phyloP scores from a whole-genome alignment of 2,113 vertebrate species.

The Okapia johnstoni region DNA sequence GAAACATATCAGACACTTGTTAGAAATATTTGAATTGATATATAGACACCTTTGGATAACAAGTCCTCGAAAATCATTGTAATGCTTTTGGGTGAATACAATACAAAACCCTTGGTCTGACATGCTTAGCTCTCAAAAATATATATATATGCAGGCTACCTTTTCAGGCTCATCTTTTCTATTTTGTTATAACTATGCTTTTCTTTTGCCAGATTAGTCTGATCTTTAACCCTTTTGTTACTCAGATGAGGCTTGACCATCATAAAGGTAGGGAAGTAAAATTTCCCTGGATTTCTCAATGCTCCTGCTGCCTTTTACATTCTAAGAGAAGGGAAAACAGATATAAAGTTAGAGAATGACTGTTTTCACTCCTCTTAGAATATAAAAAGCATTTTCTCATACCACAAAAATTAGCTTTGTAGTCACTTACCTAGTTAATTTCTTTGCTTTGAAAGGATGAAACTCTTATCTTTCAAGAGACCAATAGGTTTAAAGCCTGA shows the following conservation, averaged over 20 bases:
- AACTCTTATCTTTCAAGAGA: not conserved
- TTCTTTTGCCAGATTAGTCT: not conserved
- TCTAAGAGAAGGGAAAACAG: not conserved
- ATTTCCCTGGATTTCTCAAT: not conserved
- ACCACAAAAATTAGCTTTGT: not conserved
- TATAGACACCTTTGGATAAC: not conserved
- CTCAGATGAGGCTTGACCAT: not conserved
- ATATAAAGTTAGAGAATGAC: not conserved
- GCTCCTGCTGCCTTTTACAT: not conserved
- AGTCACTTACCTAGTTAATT: not conserved
- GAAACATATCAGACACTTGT: not conserved
- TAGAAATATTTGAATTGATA: not conserved
- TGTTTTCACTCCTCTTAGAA: not conserved
- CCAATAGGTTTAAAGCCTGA: not conserved
- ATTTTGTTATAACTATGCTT: not conserved
- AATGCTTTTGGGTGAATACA: not conserved
- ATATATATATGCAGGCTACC: not conserved
- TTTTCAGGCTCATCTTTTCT: not conserved
- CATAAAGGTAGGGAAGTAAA: not conserved
- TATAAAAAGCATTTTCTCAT: not conserved
- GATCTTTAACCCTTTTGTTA: not conserved
- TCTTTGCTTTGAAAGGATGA: not conserved
- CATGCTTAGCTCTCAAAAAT: not conserved
- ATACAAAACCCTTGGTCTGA: not conserved
- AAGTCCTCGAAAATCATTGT: not conserved